Conservation (phyloP, 2,113 vertebrate genomes). For the Orthochromis malagaraziensis region DNA sequence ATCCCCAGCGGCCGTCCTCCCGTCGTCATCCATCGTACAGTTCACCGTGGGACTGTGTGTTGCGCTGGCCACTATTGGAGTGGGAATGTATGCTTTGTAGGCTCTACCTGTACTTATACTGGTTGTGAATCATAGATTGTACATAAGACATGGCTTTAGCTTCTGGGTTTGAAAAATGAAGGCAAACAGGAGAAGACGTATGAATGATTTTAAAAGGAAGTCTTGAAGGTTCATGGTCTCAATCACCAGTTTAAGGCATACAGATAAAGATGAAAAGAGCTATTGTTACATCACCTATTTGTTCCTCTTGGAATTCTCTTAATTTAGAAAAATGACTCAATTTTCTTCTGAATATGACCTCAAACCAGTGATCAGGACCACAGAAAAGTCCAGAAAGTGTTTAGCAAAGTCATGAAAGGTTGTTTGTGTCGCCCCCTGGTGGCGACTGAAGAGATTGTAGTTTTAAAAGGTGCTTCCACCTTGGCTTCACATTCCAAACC, state of each 20-base stretch:
- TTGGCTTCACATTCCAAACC: not conserved
- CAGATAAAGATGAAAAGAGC: not conserved
- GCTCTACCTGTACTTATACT: not conserved
- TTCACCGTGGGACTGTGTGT: conserved; percentile 54
- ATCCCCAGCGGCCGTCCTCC: not conserved
- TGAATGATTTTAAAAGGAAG: not conserved
- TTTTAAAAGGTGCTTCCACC: not conserved
- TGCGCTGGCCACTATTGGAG: conserved; percentile 45
- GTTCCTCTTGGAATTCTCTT: not conserved
- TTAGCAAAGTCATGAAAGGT: not conserved
- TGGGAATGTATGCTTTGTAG: conserved; percentile 49
- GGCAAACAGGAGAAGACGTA: not conserved
- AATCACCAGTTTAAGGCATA: not conserved
- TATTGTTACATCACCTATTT: not conserved
- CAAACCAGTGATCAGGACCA: fast-evolving
- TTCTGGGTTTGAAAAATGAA: not conserved
- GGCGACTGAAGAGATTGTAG: fast-evolving
- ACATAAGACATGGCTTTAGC: not conserved
- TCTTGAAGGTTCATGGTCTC: not conserved
- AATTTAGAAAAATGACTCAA: not conserved
- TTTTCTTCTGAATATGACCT: not conserved
- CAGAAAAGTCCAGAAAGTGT: not conserved
- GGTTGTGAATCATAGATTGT: not conserved
- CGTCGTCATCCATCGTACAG: conserved; percentile 5
- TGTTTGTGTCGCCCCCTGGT: not conserved